These are phyloP conservation scores for Carpatolechia fugitivella DNA, from an alignment of 2,888 invertebrate species.

Conservation along the genomic window DNA sequence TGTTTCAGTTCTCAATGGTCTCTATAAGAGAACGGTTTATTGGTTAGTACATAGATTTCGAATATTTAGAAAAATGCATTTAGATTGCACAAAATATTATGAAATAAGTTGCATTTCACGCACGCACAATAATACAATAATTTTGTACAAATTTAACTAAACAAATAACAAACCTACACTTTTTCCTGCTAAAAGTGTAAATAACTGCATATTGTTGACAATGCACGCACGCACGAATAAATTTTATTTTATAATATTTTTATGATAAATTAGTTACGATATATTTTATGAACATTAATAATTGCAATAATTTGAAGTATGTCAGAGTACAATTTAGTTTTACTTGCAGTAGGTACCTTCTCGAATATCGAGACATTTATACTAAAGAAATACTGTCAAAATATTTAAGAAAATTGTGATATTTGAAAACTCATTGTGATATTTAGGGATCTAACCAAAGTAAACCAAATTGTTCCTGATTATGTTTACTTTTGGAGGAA, in stretches of 20 bases:
- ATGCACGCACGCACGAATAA: neutral
- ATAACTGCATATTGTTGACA: neutral
- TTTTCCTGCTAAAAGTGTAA: too few relatives aligned
- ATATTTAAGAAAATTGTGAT: neutral
- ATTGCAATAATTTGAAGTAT: too few relatives aligned
- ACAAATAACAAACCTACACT: too few relatives aligned
- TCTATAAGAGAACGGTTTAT: constrained; percentile 47
- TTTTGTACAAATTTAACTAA: neutral
- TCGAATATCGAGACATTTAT: too few relatives aligned
- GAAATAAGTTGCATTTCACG: neutral
- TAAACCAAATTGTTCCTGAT: neutral
- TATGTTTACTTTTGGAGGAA: too few relatives aligned
- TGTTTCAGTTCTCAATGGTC: constrained; percentile 74
- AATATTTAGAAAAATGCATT: neutral
- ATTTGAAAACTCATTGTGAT: neutral
- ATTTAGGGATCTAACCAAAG: neutral
- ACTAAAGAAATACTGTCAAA: too few relatives aligned
- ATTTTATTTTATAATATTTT: neutral
- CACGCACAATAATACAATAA: neutral
- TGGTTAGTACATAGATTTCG: neutral
- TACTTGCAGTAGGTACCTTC: too few relatives aligned
- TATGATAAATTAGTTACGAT: too few relatives aligned
- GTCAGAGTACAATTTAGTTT: too few relatives aligned
- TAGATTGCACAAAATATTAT: neutral
- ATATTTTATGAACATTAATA: too few relatives aligned